phyloP scores from a whole-genome alignment of 2,113 vertebrate species.

The Gymnarchus niloticus region DNA sequence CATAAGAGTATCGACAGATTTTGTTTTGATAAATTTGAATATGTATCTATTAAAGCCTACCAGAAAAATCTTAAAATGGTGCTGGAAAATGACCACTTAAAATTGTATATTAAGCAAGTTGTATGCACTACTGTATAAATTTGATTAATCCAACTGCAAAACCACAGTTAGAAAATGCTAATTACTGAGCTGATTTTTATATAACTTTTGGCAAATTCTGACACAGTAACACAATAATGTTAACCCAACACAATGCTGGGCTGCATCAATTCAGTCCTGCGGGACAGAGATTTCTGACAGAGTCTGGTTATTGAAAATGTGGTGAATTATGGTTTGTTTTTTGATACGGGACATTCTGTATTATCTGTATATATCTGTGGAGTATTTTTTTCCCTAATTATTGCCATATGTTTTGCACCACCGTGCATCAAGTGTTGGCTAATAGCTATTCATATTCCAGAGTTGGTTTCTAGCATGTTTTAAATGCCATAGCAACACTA shows the following conservation, averaged over 20 bases:
- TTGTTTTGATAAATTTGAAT: background rate
- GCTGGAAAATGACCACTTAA: background rate
- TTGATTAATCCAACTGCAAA: slow-evolving; percentile 3
- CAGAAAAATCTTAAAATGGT: background rate
- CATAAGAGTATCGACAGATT: background rate
- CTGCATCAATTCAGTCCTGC: background rate
- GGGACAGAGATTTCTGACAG: background rate
- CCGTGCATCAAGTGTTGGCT: background rate
- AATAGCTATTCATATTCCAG: background rate
- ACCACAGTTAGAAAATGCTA: background rate
- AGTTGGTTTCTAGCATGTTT: background rate
- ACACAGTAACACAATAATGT: background rate
- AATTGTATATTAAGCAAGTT: background rate
- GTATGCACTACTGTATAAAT: background rate
- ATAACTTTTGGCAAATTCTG: background rate
- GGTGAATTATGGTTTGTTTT: background rate
- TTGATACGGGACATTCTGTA: background rate
- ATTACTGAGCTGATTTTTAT: background rate
- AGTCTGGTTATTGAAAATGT: background rate
- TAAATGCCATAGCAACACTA: background rate
- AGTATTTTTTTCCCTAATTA: background rate
- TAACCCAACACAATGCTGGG: background rate
- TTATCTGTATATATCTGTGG: background rate
- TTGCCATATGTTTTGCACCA: background rate
- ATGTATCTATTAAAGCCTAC: background rate